Evolutionary conservation across 1,140 invertebrate genomes (phyloP).

Genomic region (Drosophila sproati): DNA sequence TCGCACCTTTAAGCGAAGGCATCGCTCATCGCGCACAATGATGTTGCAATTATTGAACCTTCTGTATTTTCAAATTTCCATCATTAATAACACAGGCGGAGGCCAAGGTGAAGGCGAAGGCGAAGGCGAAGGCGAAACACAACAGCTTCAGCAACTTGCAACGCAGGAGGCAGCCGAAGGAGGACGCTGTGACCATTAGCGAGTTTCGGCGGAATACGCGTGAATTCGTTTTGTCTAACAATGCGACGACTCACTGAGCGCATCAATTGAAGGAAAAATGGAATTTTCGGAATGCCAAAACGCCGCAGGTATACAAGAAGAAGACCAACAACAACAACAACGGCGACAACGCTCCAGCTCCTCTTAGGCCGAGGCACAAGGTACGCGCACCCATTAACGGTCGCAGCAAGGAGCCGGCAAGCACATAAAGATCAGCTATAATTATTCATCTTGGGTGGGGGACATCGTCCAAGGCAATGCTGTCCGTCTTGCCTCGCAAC

Average conservation of each 20-base stretch:
- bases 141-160: slow-evolving; percentile 5
- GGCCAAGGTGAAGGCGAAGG: slow-evolving; percentile 68
- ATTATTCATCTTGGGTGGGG: slow-evolving; percentile 84
- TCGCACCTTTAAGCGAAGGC: slow-evolving; percentile 41
- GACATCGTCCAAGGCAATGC: slow-evolving; percentile 21
- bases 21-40: slow-evolving; percentile 76
- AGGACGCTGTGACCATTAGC: slow-evolving; percentile 81
- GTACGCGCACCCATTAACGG: slow-evolving; percentile 73
- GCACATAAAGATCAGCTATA: slow-evolving; percentile 82
- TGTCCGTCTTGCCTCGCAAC: neutral
- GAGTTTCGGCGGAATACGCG: slow-evolving; percentile 83
- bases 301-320: slow-evolving; percentile 74
- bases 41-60: slow-evolving; percentile 84
- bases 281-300: slow-evolving; percentile 76
- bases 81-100: slow-evolving; percentile 85
- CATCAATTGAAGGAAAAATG: slow-evolving; percentile 72
- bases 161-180: slow-evolving; percentile 7
- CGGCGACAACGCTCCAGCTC: slow-evolving; percentile 16
- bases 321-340: neutral
- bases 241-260: slow-evolving; percentile 75
- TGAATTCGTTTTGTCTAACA: slow-evolving; percentile 80
- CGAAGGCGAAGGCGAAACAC: slow-evolving; percentile 12
- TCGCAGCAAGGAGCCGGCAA: slow-evolving; percentile 79
- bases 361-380: slow-evolving; percentile 25
- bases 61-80: slow-evolving; percentile 85